phyloP scores from a whole-genome alignment of 2,888 invertebrate genomes.

The Chironomus tentans region DNA sequence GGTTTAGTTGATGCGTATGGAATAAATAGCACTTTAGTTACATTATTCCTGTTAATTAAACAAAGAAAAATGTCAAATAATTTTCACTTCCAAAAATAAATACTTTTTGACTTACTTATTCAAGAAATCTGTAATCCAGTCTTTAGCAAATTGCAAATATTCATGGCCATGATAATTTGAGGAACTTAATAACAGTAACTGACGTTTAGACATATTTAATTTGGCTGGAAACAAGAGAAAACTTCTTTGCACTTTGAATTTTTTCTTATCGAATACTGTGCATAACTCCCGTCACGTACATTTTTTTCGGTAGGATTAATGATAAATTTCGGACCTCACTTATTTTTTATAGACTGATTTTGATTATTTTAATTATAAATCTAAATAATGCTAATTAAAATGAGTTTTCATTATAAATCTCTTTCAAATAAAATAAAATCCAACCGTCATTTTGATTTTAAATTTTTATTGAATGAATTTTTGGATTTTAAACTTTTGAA shows the following conservation, averaged over 20 bases:
- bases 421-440: no score
- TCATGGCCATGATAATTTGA: slow-evolving; percentile 59
- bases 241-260: background rate
- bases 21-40: slow-evolving; percentile 57
- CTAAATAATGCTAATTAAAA: no score
- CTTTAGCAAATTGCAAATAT: slow-evolving; percentile 56
- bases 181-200: slow-evolving; percentile 58
- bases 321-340: background rate
- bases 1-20: slow-evolving; percentile 60
- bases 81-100: slow-evolving; percentile 6
- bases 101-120: slow-evolving; percentile 44
- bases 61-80: slow-evolving; percentile 14
- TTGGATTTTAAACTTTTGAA: no score
- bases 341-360: no score
- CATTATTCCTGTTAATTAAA: slow-evolving; percentile 48
- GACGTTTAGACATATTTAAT: slow-evolving; percentile 33
- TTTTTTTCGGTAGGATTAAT: background rate
- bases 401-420: no score
- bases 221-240: background rate
- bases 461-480: no score
- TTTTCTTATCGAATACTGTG: background rate
- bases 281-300: no score
- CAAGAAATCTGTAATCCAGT: slow-evolving; percentile 53
- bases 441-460: no score
- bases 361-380: no score